phyloP scores from a whole-genome alignment of 2,888 invertebrate genomes.

The Hymenopus coronatus region DNA sequence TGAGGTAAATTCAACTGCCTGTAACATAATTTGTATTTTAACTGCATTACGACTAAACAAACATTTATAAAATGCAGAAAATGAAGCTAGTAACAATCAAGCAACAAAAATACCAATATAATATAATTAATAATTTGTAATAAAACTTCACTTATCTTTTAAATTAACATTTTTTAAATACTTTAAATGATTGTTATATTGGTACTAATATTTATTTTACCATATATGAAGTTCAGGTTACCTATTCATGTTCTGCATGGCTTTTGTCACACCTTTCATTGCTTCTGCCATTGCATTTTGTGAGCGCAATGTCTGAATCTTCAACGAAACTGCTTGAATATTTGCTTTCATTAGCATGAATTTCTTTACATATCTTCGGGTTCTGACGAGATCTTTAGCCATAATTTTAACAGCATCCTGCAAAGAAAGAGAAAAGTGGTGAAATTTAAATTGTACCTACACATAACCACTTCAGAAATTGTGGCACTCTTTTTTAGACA shows the following conservation, averaged over 20 bases:
- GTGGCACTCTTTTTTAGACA: no score
- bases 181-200: not conserved
- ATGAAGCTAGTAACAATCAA: no score
- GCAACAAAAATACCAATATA: no score
- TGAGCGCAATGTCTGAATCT: constrained; percentile 95
- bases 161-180: not conserved
- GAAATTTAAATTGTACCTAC: no score
- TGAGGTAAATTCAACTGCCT: constrained; percentile 94
- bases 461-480: no score
- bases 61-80: not conserved
- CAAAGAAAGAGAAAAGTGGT: not conserved
- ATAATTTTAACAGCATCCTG: constrained; percentile 99
- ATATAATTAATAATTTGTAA: not conserved
- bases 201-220: not conserved
- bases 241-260: constrained; percentile 98
- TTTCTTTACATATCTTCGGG: constrained; percentile 92
- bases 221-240: constrained; percentile 37
- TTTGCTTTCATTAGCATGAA: constrained; percentile 99
- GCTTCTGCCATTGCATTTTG: constrained; percentile 99
- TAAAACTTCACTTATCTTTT: no score
- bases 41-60: not conserved
- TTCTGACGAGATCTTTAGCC: constrained; percentile 97
- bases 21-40: constrained; percentile 27
- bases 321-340: constrained; percentile 95
- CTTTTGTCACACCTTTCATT: constrained; percentile 97